Percentiles rank a stretch among this genome's conserved stretches.
Evolutionary conservation across 2,797 vertebrate species (phyloP).

Genomic region (Characodon lateralis): DNA sequence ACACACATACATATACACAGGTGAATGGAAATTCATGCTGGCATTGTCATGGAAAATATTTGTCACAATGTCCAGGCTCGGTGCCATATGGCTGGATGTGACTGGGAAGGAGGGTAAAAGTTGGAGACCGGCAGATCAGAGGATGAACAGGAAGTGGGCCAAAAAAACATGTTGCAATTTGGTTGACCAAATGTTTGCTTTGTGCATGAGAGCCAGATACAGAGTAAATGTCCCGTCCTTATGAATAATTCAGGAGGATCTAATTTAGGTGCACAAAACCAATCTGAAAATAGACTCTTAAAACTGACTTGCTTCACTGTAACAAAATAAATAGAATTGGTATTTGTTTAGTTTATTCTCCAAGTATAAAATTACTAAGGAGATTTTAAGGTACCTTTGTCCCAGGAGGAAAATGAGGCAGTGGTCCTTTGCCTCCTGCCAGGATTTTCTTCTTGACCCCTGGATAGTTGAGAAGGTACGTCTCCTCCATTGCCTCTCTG

Average conservation of each 20-base stretch:
- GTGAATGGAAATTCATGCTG: constrained; percentile 72
- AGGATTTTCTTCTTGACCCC: constrained; percentile 91
- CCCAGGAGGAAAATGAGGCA: constrained; percentile 85
- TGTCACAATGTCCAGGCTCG: constrained; percentile 66
- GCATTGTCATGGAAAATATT: constrained; percentile 75
- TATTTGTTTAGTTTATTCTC: not conserved
- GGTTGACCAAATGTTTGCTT: constrained; percentile 75
- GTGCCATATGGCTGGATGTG: constrained; percentile 75
- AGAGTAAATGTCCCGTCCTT: constrained; percentile 45
- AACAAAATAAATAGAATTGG: not conserved
- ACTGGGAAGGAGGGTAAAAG: constrained; percentile 38
- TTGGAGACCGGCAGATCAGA: constrained; percentile 56
- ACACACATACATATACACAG: constrained; percentile 25
- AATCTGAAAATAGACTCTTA: constrained; percentile 47
- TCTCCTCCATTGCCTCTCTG: constrained; percentile 81
- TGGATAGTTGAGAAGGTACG: constrained; percentile 81
- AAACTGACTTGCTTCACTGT: constrained; percentile 32
- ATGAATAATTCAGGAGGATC: constrained; percentile 64
- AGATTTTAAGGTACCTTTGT: constrained; percentile 81
- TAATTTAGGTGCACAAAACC: constrained; percentile 55
- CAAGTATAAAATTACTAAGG: not conserved
- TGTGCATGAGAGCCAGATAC: constrained; percentile 56
- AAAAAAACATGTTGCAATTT: constrained; percentile 70
- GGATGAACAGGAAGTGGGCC: constrained; percentile 51
- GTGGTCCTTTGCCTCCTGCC: constrained; percentile 81